Conservation (phyloP, 2,888 invertebrate species). For the Magallana nippona region DNA sequence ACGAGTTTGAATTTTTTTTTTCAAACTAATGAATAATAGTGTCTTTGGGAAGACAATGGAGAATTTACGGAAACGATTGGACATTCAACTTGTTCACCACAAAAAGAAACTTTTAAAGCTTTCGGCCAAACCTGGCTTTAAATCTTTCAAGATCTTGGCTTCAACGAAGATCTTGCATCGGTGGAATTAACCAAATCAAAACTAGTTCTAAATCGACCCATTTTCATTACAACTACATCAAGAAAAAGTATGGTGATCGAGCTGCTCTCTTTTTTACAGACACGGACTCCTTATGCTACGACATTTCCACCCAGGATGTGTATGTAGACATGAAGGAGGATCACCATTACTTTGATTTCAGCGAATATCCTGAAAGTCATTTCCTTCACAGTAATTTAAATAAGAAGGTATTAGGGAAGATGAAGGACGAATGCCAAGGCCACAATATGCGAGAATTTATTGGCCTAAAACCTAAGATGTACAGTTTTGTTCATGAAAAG, state of each 20-base stretch:
- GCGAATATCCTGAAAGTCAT: constrained; percentile 6
- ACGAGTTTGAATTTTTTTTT: constrained; percentile 27
- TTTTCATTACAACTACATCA: constrained; percentile 35
- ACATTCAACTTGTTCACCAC: constrained; percentile 50
- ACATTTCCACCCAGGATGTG: constrained; percentile 5
- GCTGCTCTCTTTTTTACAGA: constrained; percentile 32
- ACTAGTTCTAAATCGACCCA: constrained; percentile 51
- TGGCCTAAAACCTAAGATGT: constrained; percentile 25
- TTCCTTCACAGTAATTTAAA: not conserved
- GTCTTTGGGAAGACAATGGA: constrained; percentile 80
- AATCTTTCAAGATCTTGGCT: constrained; percentile 45
- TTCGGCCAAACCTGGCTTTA: constrained; percentile 49
- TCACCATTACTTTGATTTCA: constrained; percentile 30
- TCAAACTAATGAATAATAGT: constrained; percentile 39
- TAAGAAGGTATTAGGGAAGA: constrained; percentile 17
- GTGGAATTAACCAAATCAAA: constrained; percentile 50
- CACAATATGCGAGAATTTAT: not conserved
- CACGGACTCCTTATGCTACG: constrained; percentile 21
- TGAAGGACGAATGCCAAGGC: constrained; percentile 14
- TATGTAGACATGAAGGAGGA: not conserved
- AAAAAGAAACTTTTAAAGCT: constrained; percentile 46
- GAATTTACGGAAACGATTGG: constrained; percentile 77
- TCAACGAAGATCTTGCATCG: constrained; percentile 46
- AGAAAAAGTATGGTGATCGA: constrained; percentile 18
- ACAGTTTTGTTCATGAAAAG: not conserved